Evolutionary conservation across 2,888 invertebrate genomes (phyloP).

Genomic region (Sipha maydis): DNA sequence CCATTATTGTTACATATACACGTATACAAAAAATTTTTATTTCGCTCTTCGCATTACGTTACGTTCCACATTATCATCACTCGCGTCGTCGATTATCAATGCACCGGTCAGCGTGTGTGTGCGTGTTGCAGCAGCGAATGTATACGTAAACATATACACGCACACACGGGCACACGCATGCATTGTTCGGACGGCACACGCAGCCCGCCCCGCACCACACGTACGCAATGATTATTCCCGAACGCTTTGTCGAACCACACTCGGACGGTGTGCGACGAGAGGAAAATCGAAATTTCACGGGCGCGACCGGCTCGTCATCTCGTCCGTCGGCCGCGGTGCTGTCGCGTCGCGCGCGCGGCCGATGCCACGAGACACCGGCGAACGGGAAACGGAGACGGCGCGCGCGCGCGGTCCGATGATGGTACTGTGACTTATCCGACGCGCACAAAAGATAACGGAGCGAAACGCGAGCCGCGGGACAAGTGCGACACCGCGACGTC

Average conservation of each 20-base stretch:
- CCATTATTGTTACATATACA: neutral
- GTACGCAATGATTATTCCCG: slow-evolving; percentile 25
- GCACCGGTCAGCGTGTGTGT: slow-evolving; percentile 6
- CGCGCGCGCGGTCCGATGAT: neutral
- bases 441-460: slow-evolving; percentile 34
- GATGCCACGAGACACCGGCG: neutral
- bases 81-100: slow-evolving; percentile 6
- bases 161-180: neutral
- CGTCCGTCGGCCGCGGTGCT: neutral
- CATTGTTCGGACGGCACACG: neutral
- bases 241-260: slow-evolving; percentile 37
- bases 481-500: slow-evolving; percentile 4
- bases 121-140: neutral
- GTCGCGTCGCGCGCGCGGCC: neutral
- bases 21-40: neutral
- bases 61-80: neutral
- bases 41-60: slow-evolving; percentile 13
- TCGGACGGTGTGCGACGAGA: neutral
- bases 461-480: slow-evolving; percentile 19
- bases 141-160: neutral
- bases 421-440: slow-evolving; percentile 54
- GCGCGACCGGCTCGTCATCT: neutral
- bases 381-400: neutral
- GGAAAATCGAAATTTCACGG: slow-evolving; percentile 59
- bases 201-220: too few species aligned